Evolutionary conservation across 23 tunicate species (phyloP).

Genomic region (Corella eumyota): DNA sequence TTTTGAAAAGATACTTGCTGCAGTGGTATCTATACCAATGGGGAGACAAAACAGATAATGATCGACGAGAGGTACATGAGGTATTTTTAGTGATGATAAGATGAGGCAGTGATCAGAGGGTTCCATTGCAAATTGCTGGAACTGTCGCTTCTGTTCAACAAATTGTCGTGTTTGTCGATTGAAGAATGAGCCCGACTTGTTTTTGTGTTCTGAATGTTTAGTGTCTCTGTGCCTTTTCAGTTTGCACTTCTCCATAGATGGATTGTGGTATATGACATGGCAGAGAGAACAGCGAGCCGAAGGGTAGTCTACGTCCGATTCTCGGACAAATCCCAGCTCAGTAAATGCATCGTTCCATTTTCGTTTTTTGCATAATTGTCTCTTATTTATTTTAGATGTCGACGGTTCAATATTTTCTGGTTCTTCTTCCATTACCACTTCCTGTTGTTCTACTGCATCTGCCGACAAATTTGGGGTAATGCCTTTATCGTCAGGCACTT

Average conservation of each 20-base stretch:
- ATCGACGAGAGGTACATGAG: constrained; percentile 19
- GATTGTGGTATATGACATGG: constrained; percentile 31
- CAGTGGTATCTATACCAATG: constrained; percentile 24
- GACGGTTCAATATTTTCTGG: no score
- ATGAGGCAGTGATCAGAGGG: background rate
- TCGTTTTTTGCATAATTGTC: no score
- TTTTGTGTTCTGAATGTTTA: constrained; percentile 30
- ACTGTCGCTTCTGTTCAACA: no score
- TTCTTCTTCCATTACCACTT: no score
- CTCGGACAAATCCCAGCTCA: constrained; percentile 18
- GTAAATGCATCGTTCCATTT: constrained; percentile 43
- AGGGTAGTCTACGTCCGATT: constrained; percentile 14
- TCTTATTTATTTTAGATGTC: no score
- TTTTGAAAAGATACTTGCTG: constrained; percentile 24
- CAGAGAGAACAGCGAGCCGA: constrained; percentile 51
- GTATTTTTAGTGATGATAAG: constrained; percentile 8
- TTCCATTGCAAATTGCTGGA: no score
- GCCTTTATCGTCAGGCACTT: no score
- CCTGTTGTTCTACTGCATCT: no score
- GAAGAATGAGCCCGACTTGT: constrained; percentile 38
- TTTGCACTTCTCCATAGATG: constrained; percentile 23
- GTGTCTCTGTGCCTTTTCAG: constrained; percentile 22
- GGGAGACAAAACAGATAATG: constrained; percentile 34
- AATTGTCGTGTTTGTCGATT: constrained; percentile 11
- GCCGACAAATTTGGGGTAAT: no score